Conservation (phyloP, 2,888 invertebrate genomes). For the Ormyrus labotus region DNA sequence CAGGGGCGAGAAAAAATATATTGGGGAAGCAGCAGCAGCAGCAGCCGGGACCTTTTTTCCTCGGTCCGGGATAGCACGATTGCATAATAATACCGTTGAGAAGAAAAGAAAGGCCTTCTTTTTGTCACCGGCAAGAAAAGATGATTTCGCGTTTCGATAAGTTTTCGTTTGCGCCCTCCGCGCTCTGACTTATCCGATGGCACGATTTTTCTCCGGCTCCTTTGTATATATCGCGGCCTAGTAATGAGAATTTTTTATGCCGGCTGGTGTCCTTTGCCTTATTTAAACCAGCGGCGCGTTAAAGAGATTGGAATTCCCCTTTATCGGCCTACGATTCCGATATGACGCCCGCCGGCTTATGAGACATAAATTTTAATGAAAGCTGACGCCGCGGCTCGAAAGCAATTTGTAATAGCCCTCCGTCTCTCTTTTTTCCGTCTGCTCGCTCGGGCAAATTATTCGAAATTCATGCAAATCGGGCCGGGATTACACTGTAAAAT, state of each 20-base stretch:
- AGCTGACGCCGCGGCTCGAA: constrained; percentile 6
- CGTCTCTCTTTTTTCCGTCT: not conserved
- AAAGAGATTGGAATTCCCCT: constrained; percentile 39
- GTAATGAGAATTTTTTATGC: constrained; percentile 51
- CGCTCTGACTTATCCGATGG: constrained; percentile 32
- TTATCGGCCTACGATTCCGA: constrained; percentile 32
- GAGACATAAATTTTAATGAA: constrained; percentile 43
- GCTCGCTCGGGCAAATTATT: constrained; percentile 13
- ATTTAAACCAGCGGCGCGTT: constrained; percentile 2
- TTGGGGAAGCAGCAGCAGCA: constrained; percentile 8
- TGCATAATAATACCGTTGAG: constrained; percentile 51
- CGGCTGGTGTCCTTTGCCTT: constrained; percentile 2
- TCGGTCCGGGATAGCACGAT: constrained; percentile 3
- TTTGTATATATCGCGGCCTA: not conserved
- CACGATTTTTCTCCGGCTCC: constrained; percentile 11
- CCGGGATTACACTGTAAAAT: constrained; percentile 47
- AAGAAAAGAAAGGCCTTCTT: constrained; percentile 24
- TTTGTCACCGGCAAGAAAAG: not conserved
- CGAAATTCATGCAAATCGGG: constrained; percentile 47
- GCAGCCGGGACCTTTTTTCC: constrained; percentile 11
- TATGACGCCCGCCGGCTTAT: constrained; percentile 6
- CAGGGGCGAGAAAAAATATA: not conserved
- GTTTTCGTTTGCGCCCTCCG: not conserved
- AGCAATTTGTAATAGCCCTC: constrained; percentile 28
- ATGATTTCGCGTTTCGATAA: constrained; percentile 49